phyloP scores from a whole-genome alignment of 2,113 vertebrate species.

The Poeciliopsis retropinna region DNA sequence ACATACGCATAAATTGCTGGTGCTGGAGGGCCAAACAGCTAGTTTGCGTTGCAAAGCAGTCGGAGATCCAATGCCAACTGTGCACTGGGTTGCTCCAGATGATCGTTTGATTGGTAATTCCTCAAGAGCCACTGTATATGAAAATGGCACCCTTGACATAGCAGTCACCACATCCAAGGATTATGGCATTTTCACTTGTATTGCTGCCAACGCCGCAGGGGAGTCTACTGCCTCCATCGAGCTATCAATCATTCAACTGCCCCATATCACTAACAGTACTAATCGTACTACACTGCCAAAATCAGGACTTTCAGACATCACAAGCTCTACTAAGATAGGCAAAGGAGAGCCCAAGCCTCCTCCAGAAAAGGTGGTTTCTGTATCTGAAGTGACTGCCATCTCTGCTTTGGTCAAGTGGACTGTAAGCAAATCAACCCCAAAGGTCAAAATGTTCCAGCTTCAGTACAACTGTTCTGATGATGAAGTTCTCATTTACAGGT shows the following conservation, averaged over 20 bases:
- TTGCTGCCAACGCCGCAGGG: constrained; percentile 94
- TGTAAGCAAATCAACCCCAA: constrained; percentile 90
- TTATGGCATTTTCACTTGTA: constrained; percentile 95
- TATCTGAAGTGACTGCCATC: constrained; percentile 92
- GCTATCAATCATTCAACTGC: constrained; percentile 94
- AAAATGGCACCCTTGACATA: constrained; percentile 96
- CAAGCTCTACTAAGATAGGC: constrained; percentile 91
- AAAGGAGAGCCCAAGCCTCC: constrained; percentile 86
- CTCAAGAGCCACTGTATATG: constrained; percentile 88
- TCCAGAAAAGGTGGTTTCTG: constrained; percentile 89
- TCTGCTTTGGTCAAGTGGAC: constrained; percentile 95
- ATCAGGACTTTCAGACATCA: constrained; percentile 95
- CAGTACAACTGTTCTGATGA: constrained; percentile 98
- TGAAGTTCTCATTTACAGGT: constrained; percentile 99
- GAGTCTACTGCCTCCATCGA: constrained; percentile 93
- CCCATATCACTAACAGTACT: constrained; percentile 91
- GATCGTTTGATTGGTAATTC: constrained; percentile 93
- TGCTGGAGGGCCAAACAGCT: constrained; percentile 95
- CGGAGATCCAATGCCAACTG: constrained; percentile 91
- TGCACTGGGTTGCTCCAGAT: constrained; percentile 96
- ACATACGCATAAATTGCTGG: constrained; percentile 92
- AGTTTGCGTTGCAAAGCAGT: constrained; percentile 95
- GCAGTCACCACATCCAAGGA: constrained; percentile 93
- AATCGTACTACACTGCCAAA: constrained; percentile 86
- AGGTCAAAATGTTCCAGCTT: constrained; percentile 98